These are phyloP conservation scores for Crocuta crocuta DNA, from an alignment of 2,113 vertebrate species.

Conservation along the genomic window DNA sequence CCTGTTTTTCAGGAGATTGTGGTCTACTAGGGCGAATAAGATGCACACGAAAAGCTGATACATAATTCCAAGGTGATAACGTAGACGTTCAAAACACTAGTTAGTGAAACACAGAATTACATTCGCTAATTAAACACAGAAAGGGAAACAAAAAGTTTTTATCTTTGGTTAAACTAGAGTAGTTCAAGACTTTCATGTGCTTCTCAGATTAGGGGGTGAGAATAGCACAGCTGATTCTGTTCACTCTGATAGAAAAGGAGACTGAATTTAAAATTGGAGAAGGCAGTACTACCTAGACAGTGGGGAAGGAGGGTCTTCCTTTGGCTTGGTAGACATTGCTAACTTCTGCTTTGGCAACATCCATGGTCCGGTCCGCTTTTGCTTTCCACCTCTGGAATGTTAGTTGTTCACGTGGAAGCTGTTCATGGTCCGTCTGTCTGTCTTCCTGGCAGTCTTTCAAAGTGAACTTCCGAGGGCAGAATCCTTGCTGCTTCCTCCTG, in stretches of 20 bases:
- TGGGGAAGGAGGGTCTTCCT: not conserved
- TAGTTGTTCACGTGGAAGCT: not conserved
- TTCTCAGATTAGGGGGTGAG: not conserved
- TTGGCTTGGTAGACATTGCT: not conserved
- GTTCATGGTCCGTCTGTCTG: not conserved
- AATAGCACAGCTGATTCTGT: not conserved
- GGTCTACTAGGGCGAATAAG: not conserved
- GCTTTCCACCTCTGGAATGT: not conserved
- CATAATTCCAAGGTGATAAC: not conserved
- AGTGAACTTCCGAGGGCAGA: not conserved
- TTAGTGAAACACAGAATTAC: not conserved
- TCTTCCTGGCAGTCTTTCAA: not conserved
- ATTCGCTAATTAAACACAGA: not conserved
- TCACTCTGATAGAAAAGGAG: not conserved
- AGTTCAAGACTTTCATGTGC: not conserved
- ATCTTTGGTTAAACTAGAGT: not conserved
- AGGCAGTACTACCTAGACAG: not conserved
- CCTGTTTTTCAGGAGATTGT: not conserved
- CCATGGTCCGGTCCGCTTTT: not conserved
- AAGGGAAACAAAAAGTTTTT: slow-evolving; percentile 28
- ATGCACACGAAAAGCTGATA: not conserved
- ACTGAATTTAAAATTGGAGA: not conserved
- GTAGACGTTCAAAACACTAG: not conserved
- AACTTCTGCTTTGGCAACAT: not conserved
- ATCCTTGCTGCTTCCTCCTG: not conserved